These are phyloP conservation scores for Sminthurides aquaticus DNA, from an alignment of 2,888 invertebrate genomes.

Conservation along the genomic window DNA sequence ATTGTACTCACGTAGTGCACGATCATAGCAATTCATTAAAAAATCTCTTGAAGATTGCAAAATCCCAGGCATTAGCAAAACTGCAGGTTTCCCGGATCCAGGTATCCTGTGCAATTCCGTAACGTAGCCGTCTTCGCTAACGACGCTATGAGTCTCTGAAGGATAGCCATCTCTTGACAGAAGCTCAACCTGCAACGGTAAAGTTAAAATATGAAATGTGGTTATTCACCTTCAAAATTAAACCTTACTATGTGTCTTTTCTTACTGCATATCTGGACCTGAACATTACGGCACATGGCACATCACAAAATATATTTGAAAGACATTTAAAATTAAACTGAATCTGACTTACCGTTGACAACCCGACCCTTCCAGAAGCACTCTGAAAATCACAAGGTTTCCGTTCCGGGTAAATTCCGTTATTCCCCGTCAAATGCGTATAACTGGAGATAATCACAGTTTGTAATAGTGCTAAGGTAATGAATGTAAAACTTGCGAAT, in stretches of 20 bases:
- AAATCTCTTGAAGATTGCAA: slow-evolving; percentile 8
- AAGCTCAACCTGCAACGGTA: slow-evolving; percentile 62
- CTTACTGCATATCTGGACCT: too few species aligned
- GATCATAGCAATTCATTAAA: slow-evolving; percentile 4
- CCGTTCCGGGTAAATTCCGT: too few species aligned
- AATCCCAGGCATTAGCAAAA: not conserved
- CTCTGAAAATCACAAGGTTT: not conserved
- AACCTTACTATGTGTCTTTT: too few species aligned
- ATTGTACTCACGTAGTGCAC: slow-evolving; percentile 2
- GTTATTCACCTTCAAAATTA: too few species aligned
- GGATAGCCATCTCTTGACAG: slow-evolving; percentile 53
- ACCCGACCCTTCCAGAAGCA: not conserved
- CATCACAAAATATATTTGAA: not conserved
- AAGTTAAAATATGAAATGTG: too few species aligned
- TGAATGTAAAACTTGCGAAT: too few species aligned
- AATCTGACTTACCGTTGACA: not conserved
- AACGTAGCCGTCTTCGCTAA: slow-evolving; percentile 7
- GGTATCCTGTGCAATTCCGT: slow-evolving; percentile 13
- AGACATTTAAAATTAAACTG: not conserved
- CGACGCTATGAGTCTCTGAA: slow-evolving; percentile 6
- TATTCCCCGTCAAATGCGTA: too few species aligned
- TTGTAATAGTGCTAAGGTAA: too few species aligned
- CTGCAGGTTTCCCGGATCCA: slow-evolving; percentile 2
- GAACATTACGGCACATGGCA: not conserved
- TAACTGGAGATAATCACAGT: too few species aligned